These are phyloP conservation scores for Anomalospiza imberbis DNA, from an alignment of 2,797 vertebrate species.

Conservation along the genomic window DNA sequence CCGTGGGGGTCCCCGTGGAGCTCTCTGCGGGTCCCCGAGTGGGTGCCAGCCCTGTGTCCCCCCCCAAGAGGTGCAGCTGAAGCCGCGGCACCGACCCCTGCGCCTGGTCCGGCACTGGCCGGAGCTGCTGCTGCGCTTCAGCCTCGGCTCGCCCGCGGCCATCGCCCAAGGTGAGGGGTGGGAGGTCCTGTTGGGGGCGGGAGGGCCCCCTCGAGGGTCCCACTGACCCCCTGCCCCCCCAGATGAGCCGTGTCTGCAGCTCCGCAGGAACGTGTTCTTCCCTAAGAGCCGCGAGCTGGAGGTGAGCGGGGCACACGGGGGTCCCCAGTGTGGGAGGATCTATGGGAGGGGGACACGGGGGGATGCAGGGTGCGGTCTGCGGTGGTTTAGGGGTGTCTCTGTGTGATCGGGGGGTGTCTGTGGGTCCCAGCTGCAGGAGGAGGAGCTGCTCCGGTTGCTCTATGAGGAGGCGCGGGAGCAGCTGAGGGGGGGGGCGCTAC, in stretches of 20 bases:
- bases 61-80: neutral
- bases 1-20: neutral
- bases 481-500: slow-evolving; percentile 81
- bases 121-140: neutral
- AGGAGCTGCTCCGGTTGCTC: slow-evolving; percentile 82
- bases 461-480: slow-evolving; percentile 88
- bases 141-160: neutral
- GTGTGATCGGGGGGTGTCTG: neutral
- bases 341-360: no score
- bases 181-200: neutral
- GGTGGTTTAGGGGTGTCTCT: neutral
- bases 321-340: neutral
- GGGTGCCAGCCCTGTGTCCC: neutral
- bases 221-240: neutral
- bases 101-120: neutral
- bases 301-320: no score
- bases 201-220: neutral
- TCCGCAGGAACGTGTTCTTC: neutral
- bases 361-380: neutral
- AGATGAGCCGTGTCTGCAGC: neutral
- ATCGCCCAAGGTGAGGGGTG: neutral
- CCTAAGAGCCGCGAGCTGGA: neutral
- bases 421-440: neutral
- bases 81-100: neutral
- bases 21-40: neutral